A percentile compares a stretch with the other conserved stretches of the same genome.
These are phyloP conservation scores for Leucopsar rothschildi DNA, from an alignment of 2,113 vertebrate species.

Conservation along the genomic window DNA sequence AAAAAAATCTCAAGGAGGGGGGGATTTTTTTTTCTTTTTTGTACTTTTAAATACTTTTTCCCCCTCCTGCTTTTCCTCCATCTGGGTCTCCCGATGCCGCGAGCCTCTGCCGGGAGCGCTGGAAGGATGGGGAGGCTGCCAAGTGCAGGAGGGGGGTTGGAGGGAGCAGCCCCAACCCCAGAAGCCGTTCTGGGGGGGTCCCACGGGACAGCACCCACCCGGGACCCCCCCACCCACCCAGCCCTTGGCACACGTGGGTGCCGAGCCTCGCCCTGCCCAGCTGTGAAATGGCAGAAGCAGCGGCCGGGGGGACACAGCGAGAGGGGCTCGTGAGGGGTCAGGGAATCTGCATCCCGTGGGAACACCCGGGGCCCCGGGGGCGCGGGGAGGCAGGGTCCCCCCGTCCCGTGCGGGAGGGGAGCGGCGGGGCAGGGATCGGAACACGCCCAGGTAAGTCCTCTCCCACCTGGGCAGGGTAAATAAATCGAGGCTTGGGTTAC, in stretches of 20 bases:
- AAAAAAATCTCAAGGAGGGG: background rate
- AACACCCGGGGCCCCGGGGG: background rate
- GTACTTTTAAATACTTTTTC: background rate
- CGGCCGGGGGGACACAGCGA: accelerated
- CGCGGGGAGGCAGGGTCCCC: background rate
- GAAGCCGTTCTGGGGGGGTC: background rate
- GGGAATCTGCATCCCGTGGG: background rate
- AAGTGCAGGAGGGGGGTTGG: background rate
- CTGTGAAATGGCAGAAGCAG: background rate
- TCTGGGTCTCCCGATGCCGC: background rate
- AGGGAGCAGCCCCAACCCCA: background rate
- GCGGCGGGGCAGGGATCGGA: background rate
- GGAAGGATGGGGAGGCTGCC: background rate
- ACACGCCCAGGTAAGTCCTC: conserved; percentile 22
- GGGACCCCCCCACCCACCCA: background rate
- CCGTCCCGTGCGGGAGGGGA: background rate
- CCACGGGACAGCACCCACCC: background rate
- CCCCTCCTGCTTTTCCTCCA: background rate
- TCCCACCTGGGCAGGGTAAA: conserved; percentile 17
- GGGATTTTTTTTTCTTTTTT: background rate
- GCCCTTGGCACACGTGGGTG: background rate
- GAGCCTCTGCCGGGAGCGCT: background rate
- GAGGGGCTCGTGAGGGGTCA: background rate
- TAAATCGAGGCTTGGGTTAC: background rate
- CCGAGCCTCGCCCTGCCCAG: background rate